Conservation (phyloP, 1,140 invertebrate species). For the Sitophilus oryzae region DNA sequence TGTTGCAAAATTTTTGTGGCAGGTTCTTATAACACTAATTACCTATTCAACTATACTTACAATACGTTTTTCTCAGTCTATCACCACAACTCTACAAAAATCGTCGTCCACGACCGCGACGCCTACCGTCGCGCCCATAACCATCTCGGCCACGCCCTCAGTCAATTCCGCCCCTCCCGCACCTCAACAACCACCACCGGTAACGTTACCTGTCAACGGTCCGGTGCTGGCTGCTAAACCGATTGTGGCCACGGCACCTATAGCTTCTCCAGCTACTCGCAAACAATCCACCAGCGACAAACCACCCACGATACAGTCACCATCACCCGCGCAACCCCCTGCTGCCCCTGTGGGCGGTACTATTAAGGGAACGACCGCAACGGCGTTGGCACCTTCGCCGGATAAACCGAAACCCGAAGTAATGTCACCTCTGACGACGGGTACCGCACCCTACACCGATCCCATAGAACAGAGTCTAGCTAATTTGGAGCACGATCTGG, state of each 20-base stretch:
- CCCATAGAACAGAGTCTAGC: constrained; percentile 62
- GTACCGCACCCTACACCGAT: constrained; percentile 45
- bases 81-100: too few relatives aligned
- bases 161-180: not conserved
- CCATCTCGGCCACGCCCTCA: not conserved
- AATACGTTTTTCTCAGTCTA: too few relatives aligned
- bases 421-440: constrained; percentile 36
- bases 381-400: constrained; percentile 40
- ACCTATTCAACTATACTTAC: too few relatives aligned
- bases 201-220: constrained; percentile 16
- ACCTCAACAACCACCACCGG: not conserved
- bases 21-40: too few relatives aligned
- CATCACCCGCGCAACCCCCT: constrained; percentile 12
- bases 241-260: constrained; percentile 28
- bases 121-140: constrained; percentile 8
- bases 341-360: not conserved
- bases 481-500: constrained; percentile 55
- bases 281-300: constrained; percentile 17
- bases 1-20: too few relatives aligned
- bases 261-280: not conserved
- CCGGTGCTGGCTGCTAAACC: constrained; percentile 34
- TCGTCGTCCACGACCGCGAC: not conserved
- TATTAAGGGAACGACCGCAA: constrained; percentile 4
- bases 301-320: constrained; percentile 22
- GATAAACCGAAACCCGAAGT: constrained; percentile 40